A percentile compares a stretch with the other conserved stretches of the same genome.
Evolutionary conservation across 2,797 vertebrate genomes (phyloP).

Genomic region (Arrhamphus sclerolepis): DNA sequence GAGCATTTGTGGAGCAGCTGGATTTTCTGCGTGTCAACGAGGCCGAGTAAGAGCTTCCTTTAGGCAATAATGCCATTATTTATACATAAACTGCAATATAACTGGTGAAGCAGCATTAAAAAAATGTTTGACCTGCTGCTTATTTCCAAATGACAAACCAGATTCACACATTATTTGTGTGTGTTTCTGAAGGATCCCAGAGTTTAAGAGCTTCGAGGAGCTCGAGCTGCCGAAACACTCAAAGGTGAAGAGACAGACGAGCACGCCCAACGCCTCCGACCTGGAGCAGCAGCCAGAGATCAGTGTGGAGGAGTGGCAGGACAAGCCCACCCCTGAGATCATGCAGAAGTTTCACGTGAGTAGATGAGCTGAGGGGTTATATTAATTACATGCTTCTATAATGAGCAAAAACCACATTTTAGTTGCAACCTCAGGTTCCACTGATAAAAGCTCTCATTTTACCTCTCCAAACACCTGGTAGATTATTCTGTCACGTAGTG

Average conservation of each 20-base stretch:
- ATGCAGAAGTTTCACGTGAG: conserved; percentile 93
- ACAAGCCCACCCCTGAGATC: conserved; percentile 86
- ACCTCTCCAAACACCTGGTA: too few species aligned
- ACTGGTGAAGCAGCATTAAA: background rate
- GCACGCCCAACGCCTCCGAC: conserved; percentile 87
- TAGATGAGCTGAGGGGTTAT: background rate
- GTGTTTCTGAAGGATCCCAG: conserved; percentile 81
- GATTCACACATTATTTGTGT: too few species aligned
- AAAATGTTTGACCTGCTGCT: background rate
- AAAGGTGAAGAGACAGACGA: conserved; percentile 95
- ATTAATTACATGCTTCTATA: too few species aligned
- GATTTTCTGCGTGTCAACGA: conserved; percentile 95
- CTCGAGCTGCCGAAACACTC: conserved; percentile 95
- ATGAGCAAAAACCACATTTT: too few species aligned
- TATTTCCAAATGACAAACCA: background rate
- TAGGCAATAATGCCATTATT: background rate
- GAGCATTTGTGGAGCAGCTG: conserved; percentile 94
- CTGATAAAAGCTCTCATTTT: too few species aligned
- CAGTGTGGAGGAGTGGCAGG: conserved; percentile 85
- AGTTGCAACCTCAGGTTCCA: too few species aligned
- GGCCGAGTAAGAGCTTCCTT: conserved; percentile 84
- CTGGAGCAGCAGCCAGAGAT: conserved; percentile 90
- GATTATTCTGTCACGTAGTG: too few species aligned
- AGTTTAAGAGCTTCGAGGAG: conserved; percentile 96
- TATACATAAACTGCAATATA: background rate